Evolutionary conservation across 2,797 vertebrate genomes (phyloP).

Genomic region (Iguana delicatissima): DNA sequence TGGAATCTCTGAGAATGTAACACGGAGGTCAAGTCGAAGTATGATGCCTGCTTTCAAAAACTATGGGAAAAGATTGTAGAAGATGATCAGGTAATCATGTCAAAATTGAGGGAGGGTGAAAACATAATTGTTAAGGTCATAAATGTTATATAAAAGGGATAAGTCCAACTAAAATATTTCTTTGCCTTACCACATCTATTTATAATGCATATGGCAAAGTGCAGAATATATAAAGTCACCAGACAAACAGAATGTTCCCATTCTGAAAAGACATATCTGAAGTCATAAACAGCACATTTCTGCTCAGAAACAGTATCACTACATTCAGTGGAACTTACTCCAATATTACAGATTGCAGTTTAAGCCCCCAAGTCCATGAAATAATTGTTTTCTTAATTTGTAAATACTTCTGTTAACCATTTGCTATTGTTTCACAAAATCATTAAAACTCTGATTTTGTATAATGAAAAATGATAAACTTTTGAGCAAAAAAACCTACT

Average conservation of each 20-base stretch:
- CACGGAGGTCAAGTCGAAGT: not conserved
- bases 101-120: not conserved
- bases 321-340: not conserved
- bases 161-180: not conserved
- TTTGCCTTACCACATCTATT: too few species aligned
- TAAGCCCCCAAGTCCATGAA: not conserved
- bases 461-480: not conserved
- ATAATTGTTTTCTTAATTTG: not conserved
- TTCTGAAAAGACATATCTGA: not conserved
- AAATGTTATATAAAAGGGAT: too few species aligned
- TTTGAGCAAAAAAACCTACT: not conserved
- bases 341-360: not conserved
- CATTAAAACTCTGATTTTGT: not conserved
- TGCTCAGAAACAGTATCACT: not conserved
- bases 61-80: constrained; percentile 3
- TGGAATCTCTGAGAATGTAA: not conserved
- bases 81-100: not conserved
- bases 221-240: not conserved
- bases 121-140: not conserved
- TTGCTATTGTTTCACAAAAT: not conserved
- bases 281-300: not conserved
- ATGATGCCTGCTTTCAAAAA: not conserved
- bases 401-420: not conserved
- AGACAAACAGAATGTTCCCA: not conserved
- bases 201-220: not conserved